A percentile compares a stretch with the other conserved stretches of the same genome.
Conservation (phyloP, 2,888 invertebrate species). For the Cheilosia vernalis region DNA sequence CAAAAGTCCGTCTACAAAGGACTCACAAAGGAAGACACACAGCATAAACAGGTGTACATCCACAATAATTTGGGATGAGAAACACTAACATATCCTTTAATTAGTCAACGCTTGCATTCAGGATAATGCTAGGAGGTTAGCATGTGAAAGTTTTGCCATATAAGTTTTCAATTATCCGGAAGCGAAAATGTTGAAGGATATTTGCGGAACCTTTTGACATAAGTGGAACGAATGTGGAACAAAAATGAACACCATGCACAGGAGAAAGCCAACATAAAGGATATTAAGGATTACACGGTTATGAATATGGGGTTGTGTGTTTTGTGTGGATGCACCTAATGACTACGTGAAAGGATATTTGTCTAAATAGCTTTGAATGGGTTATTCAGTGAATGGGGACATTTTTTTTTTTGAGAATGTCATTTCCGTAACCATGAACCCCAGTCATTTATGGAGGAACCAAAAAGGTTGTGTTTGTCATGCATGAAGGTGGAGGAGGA, state of each 20-base stretch:
- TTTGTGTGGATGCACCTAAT: conserved; percentile 23
- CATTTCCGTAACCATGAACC: not conserved
- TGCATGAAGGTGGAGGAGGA: no score
- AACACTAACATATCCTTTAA: not conserved
- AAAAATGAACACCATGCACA: conserved; percentile 28
- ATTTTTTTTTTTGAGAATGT: no score
- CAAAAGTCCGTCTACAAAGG: not conserved
- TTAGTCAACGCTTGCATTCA: not conserved
- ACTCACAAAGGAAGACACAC: not conserved
- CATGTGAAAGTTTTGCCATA: conserved; percentile 11
- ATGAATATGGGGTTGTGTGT: not conserved
- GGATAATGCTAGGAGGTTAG: conserved; percentile 1
- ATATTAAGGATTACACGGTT: conserved; percentile 46
- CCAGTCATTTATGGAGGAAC: not conserved
- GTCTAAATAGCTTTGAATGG: conserved; percentile 46
- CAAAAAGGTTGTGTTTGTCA: no score
- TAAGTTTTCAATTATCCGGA: conserved; percentile 52
- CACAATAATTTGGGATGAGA: no score
- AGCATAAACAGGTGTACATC: no score
- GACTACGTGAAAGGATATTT: conserved; percentile 49
- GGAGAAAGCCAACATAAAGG: conserved; percentile 14
- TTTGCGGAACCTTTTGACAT: conserved; percentile 46
- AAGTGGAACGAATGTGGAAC: conserved; percentile 48
- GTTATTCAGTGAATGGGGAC: not conserved
- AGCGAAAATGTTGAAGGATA: conserved; percentile 35